Base-by-base conservation (phyloP, 1,140 invertebrate genomes). In the Anoplolepis gracilipes region DNA sequence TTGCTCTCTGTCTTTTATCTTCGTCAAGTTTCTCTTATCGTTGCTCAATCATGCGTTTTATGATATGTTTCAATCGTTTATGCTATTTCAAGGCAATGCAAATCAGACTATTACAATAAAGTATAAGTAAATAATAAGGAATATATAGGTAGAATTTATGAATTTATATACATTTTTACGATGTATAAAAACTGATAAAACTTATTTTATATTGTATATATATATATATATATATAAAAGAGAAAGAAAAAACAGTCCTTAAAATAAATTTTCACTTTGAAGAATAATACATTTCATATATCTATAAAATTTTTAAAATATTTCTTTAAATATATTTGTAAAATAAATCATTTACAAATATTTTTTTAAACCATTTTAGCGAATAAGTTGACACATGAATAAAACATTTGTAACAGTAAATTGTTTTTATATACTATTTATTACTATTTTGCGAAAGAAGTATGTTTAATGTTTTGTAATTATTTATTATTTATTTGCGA, bases 1-100 rank as follows among this genome's bases (percentile, higher is more conserved):
- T 36, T 36, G n/a, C 28, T 30, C 19, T 36, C 49, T 67, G 42
- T 67, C 62, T 79, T 39, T 77, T 69, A 73, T 78, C 49, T 85
- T 10, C 59, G 28, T 22, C 49, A 42, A 30, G n/a, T 55, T 57
- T 7, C 19, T 57, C 7, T 53, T 42, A 42, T 33, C 36, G 5
- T 46, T 64, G 30, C 42, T 8, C 42, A 57, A 73, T 55, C 25
- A 53, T 36, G 73, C 42, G 22, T 84, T 69, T 73, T 39, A 39
- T 57, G 65, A n/a, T 33, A 2, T 39, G 10, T 55, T 53, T 1
- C 28, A 53, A 79, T 25, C n/a, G 4, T 33, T 53, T n/a, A 42
- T 62, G 19, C 19, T 46, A 30, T 16, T 36, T 2, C 25, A 53
- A 72, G 0, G 30, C 1, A 4, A 11, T 42, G 1, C 16, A 3